These are phyloP conservation scores for Chaetodon auriga DNA, from an alignment of 2,113 vertebrate species.

Conservation along the genomic window DNA sequence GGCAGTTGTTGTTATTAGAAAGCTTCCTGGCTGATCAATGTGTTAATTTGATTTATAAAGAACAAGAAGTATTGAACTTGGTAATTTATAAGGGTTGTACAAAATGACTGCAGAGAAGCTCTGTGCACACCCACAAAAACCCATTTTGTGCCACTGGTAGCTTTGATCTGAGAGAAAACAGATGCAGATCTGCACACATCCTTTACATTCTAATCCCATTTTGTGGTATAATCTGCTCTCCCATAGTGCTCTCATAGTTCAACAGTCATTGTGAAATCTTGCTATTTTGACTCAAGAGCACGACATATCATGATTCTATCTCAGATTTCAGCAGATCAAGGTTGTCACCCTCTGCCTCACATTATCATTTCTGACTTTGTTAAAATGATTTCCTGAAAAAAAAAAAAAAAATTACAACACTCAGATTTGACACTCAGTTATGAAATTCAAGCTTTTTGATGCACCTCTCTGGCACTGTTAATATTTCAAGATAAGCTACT, in stretches of 20 bases:
- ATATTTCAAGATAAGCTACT: slow-evolving; percentile 44
- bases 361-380: slow-evolving; percentile 27
- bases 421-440: slow-evolving; percentile 22
- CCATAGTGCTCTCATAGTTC: slow-evolving; percentile 21
- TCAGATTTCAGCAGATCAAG: slow-evolving; percentile 27
- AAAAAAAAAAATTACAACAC: neutral
- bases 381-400: slow-evolving; percentile 25
- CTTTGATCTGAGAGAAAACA: slow-evolving; percentile 60
- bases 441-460: slow-evolving; percentile 41
- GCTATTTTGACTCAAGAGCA: slow-evolving; percentile 32
- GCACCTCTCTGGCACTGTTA: slow-evolving; percentile 35
- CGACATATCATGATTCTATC: slow-evolving; percentile 23
- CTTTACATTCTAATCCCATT: slow-evolving; percentile 58
- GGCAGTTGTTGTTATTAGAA: slow-evolving; percentile 66
- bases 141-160: slow-evolving; percentile 46
- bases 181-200: slow-evolving; percentile 44
- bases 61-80: slow-evolving; percentile 76
- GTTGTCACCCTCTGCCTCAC: slow-evolving; percentile 28
- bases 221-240: slow-evolving; percentile 43
- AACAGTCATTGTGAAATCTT: slow-evolving; percentile 30
- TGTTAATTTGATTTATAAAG: slow-evolving; percentile 80
- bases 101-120: slow-evolving; percentile 62
- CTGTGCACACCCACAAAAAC: slow-evolving; percentile 48
- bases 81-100: slow-evolving; percentile 67
- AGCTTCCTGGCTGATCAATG: slow-evolving; percentile 75